Conservation (phyloP, 2,113 vertebrate genomes). For the Podiceps cristatus region DNA sequence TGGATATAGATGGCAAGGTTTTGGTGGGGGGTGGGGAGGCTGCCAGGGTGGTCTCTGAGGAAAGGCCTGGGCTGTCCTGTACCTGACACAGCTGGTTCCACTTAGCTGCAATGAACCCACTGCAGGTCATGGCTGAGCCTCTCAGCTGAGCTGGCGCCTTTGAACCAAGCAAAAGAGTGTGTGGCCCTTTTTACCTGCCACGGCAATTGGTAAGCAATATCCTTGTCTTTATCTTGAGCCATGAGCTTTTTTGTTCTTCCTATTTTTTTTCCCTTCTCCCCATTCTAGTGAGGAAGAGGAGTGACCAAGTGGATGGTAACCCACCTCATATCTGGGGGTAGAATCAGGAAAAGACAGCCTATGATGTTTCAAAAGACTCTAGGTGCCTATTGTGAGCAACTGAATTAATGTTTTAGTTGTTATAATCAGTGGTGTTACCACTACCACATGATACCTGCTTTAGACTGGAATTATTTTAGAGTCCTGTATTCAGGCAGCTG, state of each 20-base stretch:
- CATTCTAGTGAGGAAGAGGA: background rate
- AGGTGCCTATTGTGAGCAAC: background rate
- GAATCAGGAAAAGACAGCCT: background rate
- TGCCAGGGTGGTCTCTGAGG: background rate
- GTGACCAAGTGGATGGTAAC: background rate
- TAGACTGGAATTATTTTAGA: background rate
- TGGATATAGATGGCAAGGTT: background rate
- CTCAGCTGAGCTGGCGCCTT: background rate
- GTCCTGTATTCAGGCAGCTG: background rate
- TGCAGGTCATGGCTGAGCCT: accelerated
- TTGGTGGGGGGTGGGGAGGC: accelerated
- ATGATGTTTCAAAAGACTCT: background rate
- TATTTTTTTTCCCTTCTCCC: background rate
- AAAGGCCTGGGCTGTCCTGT: background rate
- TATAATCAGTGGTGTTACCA: background rate
- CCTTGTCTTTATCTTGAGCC: background rate
- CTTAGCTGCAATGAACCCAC: background rate
- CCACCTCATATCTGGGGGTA: background rate
- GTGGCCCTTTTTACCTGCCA: background rate
- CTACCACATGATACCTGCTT: background rate
- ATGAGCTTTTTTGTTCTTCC: background rate
- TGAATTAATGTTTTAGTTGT: background rate
- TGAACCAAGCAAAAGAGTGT: background rate
- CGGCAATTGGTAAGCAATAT: background rate
- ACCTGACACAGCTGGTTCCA: too few species aligned